Evolutionary conservation across 2,888 invertebrate genomes (phyloP), one percentile per base, ranked within the genome.

Genomic region (Leptopterna dolabrata): DNA sequence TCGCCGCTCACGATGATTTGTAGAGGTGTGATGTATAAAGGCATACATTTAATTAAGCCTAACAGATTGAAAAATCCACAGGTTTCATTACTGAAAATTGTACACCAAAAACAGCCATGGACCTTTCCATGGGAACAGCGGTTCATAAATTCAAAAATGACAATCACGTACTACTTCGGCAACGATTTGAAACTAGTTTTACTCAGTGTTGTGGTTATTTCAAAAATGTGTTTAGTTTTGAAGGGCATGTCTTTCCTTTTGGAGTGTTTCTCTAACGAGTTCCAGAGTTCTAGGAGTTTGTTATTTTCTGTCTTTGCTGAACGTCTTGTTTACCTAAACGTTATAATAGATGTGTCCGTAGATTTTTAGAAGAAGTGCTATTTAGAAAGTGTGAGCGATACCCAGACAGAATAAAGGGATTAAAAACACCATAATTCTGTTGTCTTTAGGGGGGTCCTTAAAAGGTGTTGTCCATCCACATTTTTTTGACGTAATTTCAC

Each of bases 321-420:
- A 70, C 83, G 70, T 83, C 30, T 83, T 83, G 41, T 83, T 63
- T 30, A 70, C 16, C n/a, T 82, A 55, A 63, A 82, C 19, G 30
- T 63, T 82, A 43, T 19, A 36, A 81, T 83, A 83, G 83, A 63
- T 83, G 83, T 83, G 83, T 83, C 63, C 41, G 83, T 83, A 83
- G 83, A 63, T 14, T 36, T 43, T 29, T 83, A 83, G 83, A 78
- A 4, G 45, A 83, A 70, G 83, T 83, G 83, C 83, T 70, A 30
- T 70, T 83, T 45, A 43, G 78, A 41, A 30, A 73, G 73, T 73
- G 73, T 73, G 36, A 73, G 73, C 73, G n/a, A 41, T 73, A 73
- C 73, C 16, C 30, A 73, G 41, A 78, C 19, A 45, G 45, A 19
- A 45, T 7, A 14, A 19, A 78, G 27, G 78, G 16, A 27, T 78